These are phyloP conservation scores for Lysiphlebus fabarum DNA, from an alignment of 1,140 invertebrate genomes.

Conservation along the genomic window DNA sequence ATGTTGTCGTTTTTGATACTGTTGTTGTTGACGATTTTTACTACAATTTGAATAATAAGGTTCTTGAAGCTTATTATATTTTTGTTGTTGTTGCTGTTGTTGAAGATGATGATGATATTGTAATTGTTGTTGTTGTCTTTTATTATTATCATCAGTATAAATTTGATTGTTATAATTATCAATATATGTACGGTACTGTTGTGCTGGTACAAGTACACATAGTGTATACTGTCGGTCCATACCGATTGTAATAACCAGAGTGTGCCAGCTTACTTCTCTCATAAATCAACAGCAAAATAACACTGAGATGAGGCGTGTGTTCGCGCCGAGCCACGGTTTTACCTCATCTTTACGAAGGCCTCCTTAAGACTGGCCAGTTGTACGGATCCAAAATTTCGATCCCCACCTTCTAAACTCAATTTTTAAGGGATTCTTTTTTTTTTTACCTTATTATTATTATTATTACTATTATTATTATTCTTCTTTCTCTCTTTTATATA, in stretches of 20 bases:
- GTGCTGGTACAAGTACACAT: slow-evolving; percentile 53
- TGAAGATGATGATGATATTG: slow-evolving; percentile 23
- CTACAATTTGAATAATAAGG: slow-evolving; percentile 19
- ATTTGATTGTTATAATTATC: slow-evolving; percentile 32
- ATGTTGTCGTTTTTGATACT: slow-evolving; percentile 23
- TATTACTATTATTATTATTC: slow-evolving; percentile 26
- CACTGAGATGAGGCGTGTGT: neutral
- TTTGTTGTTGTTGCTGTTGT: slow-evolving; percentile 20
- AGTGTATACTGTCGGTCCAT: slow-evolving; percentile 56
- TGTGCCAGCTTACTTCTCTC: slow-evolving; percentile 2
- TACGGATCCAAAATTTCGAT: slow-evolving; percentile 53
- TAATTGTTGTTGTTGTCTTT: slow-evolving; percentile 21
- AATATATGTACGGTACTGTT: slow-evolving; percentile 51
- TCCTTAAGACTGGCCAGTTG: slow-evolving; percentile 52
- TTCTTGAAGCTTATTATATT: slow-evolving; percentile 13
- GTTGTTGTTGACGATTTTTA: slow-evolving; percentile 19
- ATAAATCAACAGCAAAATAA: too few relatives aligned
- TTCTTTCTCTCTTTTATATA: slow-evolving; percentile 19
- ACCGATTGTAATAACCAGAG: slow-evolving; percentile 26
- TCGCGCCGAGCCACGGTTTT: slow-evolving; percentile 32
- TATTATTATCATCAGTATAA: slow-evolving; percentile 25
- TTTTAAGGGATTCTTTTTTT: slow-evolving; percentile 52
- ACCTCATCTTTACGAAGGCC: slow-evolving; percentile 54
- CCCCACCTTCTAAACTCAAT: slow-evolving; percentile 52
- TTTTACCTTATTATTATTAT: slow-evolving; percentile 37